phyloP scores from a whole-genome alignment of 2,113 vertebrate genomes.

The Larimichthys polyactis region DNA sequence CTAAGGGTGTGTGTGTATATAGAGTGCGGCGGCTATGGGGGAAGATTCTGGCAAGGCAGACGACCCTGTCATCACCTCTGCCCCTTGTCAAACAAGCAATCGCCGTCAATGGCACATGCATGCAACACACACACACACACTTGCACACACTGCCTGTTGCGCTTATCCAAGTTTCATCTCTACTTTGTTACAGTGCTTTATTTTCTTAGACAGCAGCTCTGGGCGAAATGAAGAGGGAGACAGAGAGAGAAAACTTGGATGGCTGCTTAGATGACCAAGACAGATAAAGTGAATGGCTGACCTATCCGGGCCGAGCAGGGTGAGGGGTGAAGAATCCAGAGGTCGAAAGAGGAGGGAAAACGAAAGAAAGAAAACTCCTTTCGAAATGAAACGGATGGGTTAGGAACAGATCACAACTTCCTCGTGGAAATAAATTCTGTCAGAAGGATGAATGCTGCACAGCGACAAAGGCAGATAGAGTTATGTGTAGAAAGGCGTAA shows the following conservation, averaged over 20 bases:
- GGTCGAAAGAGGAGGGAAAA: constrained; percentile 58
- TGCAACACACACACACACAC: constrained; percentile 39
- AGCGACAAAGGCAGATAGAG: constrained; percentile 2
- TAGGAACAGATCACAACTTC: constrained; percentile 29
- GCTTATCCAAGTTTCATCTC: constrained; percentile 21
- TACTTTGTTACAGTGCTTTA: constrained; percentile 28
- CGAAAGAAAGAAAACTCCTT: constrained; percentile 28
- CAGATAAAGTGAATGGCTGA: constrained; percentile 51
- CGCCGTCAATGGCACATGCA: constrained; percentile 43
- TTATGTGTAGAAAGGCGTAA: constrained; percentile 16
- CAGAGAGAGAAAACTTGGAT: neutral
- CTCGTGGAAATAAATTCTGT: constrained; percentile 38
- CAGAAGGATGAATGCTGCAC: neutral
- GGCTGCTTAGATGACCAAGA: constrained; percentile 18
- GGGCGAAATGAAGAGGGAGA: neutral
- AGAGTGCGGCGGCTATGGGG: constrained; percentile 63
- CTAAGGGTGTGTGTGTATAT: constrained; percentile 72
- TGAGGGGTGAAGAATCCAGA: constrained; percentile 60
- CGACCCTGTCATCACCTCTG: constrained; percentile 80
- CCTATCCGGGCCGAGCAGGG: constrained; percentile 52
- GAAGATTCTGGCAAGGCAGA: constrained; percentile 76
- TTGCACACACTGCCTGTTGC: constrained; percentile 26
- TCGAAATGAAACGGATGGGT: constrained; percentile 26
- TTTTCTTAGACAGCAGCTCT: constrained; percentile 9
- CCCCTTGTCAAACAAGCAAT: constrained; percentile 73